These are phyloP conservation scores for Hanleya hanleyi DNA, from an alignment of 2,888 invertebrate species.

Conservation along the genomic window DNA sequence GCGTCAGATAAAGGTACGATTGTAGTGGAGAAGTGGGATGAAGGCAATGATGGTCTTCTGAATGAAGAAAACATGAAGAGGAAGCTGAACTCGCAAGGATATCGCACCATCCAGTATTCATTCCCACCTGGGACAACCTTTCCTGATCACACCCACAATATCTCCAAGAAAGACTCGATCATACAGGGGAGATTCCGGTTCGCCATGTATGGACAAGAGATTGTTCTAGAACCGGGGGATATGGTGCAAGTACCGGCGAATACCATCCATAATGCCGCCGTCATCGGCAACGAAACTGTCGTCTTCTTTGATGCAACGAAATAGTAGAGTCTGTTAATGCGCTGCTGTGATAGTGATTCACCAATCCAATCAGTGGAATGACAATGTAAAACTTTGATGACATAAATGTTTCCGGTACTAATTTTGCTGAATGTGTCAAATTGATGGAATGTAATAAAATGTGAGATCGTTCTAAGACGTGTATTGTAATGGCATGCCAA, in stretches of 20 bases:
- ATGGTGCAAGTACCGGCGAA: constrained; percentile 63
- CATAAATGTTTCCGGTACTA: neutral
- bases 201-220: constrained; percentile 60
- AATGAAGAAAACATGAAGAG: constrained; percentile 53
- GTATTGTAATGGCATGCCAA: no score
- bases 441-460: no score
- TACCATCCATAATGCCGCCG: constrained; percentile 61
- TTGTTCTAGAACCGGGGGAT: constrained; percentile 64
- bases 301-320: constrained; percentile 63
- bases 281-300: constrained; percentile 57
- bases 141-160: constrained; percentile 62
- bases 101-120: constrained; percentile 50
- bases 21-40: constrained; percentile 60
- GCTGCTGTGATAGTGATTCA: no score
- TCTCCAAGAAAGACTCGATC: constrained; percentile 66
- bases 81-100: constrained; percentile 59
- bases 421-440: no score
- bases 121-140: constrained; percentile 64
- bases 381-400: neutral
- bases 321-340: constrained; percentile 13
- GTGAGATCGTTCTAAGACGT: no score
- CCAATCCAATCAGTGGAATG: neutral
- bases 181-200: constrained; percentile 60
- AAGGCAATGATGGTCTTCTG: constrained; percentile 53
- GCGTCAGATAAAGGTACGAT: constrained; percentile 21